A percentile compares a stretch with the other conserved stretches of the same genome.
phyloP scores from a whole-genome alignment of 2,888 invertebrate genomes.

The Germaria angustata region DNA sequence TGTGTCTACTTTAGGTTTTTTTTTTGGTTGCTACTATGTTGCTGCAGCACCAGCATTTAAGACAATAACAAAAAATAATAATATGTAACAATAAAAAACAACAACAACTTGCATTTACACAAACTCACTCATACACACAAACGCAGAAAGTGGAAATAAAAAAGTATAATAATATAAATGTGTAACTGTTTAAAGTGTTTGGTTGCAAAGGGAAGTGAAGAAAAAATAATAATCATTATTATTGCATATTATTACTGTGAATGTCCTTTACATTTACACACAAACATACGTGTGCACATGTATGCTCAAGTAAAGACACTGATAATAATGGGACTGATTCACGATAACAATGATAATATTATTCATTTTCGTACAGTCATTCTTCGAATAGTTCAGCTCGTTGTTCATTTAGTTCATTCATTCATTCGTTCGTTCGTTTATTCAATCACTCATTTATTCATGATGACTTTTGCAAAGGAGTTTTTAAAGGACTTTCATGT shows the following conservation, averaged over 20 bases:
- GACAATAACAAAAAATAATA: constrained; percentile 8
- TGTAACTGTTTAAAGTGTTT: constrained; percentile 38
- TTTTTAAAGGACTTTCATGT: constrained; percentile 32
- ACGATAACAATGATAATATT: constrained; percentile 50
- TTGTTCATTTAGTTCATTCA: neutral
- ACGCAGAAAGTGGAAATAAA: neutral
- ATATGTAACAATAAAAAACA: constrained; percentile 28
- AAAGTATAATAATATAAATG: neutral
- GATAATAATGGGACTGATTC: constrained; percentile 52
- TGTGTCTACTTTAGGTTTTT: neutral
- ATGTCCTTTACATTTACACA: constrained; percentile 34
- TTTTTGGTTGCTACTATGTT: neutral
- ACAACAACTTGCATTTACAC: constrained; percentile 19
- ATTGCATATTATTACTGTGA: constrained; percentile 52
- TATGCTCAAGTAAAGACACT: neutral
- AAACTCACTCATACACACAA: neutral
- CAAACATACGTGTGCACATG: constrained; percentile 1
- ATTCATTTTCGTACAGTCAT: constrained; percentile 15
- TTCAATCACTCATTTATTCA: constrained; percentile 8
- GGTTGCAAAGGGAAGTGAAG: constrained; percentile 12
- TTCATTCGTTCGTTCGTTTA: neutral
- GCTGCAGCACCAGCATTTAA: constrained; percentile 26
- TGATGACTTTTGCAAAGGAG: constrained; percentile 50
- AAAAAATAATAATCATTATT: constrained; percentile 46
- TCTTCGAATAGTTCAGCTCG: neutral